Evolutionary conservation across 2,113 vertebrate species (phyloP), one percentile per base, ranked within the genome.

Genomic region (Synodontis membranacea): DNA sequence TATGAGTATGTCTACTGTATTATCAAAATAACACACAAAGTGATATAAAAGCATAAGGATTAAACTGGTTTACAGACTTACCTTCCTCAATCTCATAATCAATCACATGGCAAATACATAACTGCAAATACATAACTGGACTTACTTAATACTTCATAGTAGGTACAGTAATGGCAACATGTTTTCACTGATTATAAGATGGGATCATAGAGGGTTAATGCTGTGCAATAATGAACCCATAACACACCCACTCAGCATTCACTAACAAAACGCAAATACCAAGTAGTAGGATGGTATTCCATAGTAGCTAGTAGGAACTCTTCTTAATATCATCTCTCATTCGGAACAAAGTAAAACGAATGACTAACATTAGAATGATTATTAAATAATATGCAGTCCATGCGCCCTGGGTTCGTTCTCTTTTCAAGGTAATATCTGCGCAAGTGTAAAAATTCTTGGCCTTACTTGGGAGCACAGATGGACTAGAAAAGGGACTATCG

Each of bases 381-480:
- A 46, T 21, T 76, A 54, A 44, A 48, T 5, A 64, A 31, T 48
- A 46, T 56, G 25, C 31, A 23, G 44, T 78, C 17, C 48, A n/a
- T 50, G 11, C 80, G 58, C 1, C 19, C 28, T 89, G 58, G 44
- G 39, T 80, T 37, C 37, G 37, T 15, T 72, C 19, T 70, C 28
- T 58, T 72, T 42, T 70, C 37, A 75, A 56, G n/a, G 28, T 58
- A 81, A 39, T 25, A 28, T 56, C 5, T 34, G 17, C 42, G 23
- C 83, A 60, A 48, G 34, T 46, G 31, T n/a, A 17, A 46, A 72
- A 86, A 21, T 21, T 54, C 42, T 25, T 25, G 11, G 50, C 64
- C 50, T 68, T 81, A 28, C 15, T 44, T 31, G 19, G 58, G 39
- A 46, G 37, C 82, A 85, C 88, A 90, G 86, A 89, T 88, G 80